phyloP scores from a whole-genome alignment of 2,888 invertebrate genomes.

The Bhutanitis thaidina region DNA sequence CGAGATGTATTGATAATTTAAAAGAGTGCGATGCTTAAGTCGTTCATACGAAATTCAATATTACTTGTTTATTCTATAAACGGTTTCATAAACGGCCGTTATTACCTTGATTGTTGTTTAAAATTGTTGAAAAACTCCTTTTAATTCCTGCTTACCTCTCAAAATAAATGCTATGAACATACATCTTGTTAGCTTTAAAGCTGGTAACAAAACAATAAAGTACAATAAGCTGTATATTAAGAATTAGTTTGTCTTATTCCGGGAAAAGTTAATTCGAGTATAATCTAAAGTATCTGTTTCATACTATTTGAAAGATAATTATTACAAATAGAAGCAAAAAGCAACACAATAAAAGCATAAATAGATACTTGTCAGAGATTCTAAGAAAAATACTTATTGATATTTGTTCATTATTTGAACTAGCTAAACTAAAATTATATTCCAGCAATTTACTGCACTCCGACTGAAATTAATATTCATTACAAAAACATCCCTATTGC shows the following conservation, averaged over 20 bases:
- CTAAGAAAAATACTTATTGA: too few relatives aligned
- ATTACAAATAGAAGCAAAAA: too few relatives aligned
- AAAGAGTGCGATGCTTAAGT: constrained; percentile 8
- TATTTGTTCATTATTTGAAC: too few relatives aligned
- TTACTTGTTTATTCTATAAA: constrained; percentile 12
- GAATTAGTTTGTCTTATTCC: too few relatives aligned
- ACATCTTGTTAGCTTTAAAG: background rate
- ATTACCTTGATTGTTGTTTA: constrained; percentile 6
- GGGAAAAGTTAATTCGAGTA: too few relatives aligned
- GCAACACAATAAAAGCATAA: too few relatives aligned
- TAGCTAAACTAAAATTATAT: background rate
- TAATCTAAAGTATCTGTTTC: too few relatives aligned
- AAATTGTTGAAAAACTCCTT: constrained; percentile 2
- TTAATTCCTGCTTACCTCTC: background rate
- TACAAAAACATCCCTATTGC: constrained; percentile 8
- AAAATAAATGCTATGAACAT: background rate
- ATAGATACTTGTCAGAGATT: too few relatives aligned
- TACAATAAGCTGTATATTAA: too few relatives aligned
- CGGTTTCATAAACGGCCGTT: constrained; percentile 6
- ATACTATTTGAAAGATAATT: too few relatives aligned
- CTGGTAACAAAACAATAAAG: too few relatives aligned
- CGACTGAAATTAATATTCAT: constrained; percentile 4
- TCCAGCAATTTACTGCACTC: background rate
- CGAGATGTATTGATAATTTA: constrained; percentile 29
- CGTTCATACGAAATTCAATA: constrained; percentile 11